Evolutionary conservation across 2,888 invertebrate species (phyloP).

Genomic region (Athalia rosae): DNA sequence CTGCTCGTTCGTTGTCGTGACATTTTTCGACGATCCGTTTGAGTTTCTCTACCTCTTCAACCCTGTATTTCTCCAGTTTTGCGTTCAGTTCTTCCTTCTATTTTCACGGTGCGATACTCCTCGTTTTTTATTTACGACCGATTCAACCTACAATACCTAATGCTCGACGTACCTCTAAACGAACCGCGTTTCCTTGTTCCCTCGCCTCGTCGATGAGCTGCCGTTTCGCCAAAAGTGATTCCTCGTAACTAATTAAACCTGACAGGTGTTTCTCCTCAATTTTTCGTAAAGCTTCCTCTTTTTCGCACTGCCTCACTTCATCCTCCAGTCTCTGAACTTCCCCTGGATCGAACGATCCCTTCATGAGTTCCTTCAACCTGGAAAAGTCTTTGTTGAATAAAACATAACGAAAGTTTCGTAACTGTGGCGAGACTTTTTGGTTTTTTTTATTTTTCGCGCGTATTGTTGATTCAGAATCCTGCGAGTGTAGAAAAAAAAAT

Average conservation of each 20-base stretch:
- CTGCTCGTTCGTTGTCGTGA: conserved; percentile 50
- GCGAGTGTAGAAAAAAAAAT: not conserved
- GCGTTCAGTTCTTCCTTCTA: conserved; percentile 52
- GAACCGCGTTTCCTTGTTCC: conserved; percentile 30
- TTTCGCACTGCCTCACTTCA: conserved; percentile 21
- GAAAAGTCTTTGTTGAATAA: not conserved
- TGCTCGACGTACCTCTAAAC: conserved; percentile 22
- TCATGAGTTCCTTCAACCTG: conserved; percentile 39
- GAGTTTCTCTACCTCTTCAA: conserved; percentile 47
- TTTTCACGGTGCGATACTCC: not conserved
- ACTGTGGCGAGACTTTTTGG: not conserved
- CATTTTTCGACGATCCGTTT: conserved; percentile 52
- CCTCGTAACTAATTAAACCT: conserved; percentile 38
- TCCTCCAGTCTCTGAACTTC: conserved; percentile 31
- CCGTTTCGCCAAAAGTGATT: conserved; percentile 40
- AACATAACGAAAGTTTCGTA: not conserved
- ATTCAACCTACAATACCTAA: not conserved
- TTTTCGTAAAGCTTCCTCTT: conserved; percentile 37
- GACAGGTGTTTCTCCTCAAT: conserved; percentile 37
- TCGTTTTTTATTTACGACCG: not conserved
- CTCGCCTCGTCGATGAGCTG: conserved; percentile 23
- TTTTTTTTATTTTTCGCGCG: too few species aligned
- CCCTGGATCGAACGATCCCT: conserved; percentile 34
- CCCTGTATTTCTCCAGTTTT: conserved; percentile 51
- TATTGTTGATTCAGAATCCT: too few species aligned